Base-by-base conservation (phyloP, 2,888 invertebrate genomes). In the Drosophila leonis region DNA sequence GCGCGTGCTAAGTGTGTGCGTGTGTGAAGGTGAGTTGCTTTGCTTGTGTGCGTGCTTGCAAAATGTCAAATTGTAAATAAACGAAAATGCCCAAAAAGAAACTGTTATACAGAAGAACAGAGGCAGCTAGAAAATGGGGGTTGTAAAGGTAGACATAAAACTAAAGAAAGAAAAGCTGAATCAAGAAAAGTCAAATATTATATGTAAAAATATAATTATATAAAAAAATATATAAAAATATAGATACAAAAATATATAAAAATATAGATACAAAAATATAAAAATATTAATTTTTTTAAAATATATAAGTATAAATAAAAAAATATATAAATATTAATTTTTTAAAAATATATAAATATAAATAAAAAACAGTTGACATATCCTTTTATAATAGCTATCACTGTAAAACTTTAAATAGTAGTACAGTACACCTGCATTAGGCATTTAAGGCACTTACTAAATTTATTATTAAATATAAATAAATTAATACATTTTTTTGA, bases 31-130 rank as follows among this genome's bases (percentile, higher is more conserved):
- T 85, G 80, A 84, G 83, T 83, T 62, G 65, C 76, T 81, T 52
- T 57, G 37, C 56, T 27, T 61, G 75, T 29, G 52, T 68, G 78
- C 24, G 73, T 59, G 76, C 70, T 83, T 81, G 79, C 88, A 81
- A 84, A 88, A 88, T 84, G 88, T 88, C 83, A 88, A 84, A 88
- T 75, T 88, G 88, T 84, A 84, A 84, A 84, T 88, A 88, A 84
- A 88, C 85, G 79, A 85, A 88, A 83, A 71, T 73, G 70, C 66
- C 72, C 69, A 65, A 67, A 77, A 73, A 59, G 31, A 57, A 77
- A 63, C 75, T 84, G 88, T 88, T 85, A 88, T 88, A 84, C 81
- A 27, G 56, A 69, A 18, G 18, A 41, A 33, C 84, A 67, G 61
- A 6, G 79, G 67, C 70, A n/a, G 63, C 12, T 18, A 54, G 24